Conservation (phyloP, 2,888 invertebrate species). For the Orthonychiurus folsomi region DNA sequence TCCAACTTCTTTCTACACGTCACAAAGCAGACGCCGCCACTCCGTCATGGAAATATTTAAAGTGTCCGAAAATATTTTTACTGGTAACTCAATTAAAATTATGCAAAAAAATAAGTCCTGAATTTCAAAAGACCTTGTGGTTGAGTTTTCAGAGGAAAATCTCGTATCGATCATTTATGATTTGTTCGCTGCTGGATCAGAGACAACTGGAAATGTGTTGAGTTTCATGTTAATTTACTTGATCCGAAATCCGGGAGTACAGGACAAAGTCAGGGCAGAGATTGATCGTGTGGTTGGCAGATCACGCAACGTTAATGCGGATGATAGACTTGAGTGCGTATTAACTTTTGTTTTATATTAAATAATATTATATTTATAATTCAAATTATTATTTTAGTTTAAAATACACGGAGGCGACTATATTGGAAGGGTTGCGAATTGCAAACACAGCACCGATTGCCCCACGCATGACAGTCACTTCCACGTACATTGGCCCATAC, state of each 20-base stretch:
- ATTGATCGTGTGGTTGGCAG: not conserved
- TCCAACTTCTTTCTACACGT: not conserved
- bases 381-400: no score
- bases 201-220: not conserved
- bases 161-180: slow-evolving; percentile 6
- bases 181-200: slow-evolving; percentile 2
- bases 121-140: no score
- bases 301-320: not conserved
- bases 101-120: no score
- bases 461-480: not conserved
- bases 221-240: not conserved
- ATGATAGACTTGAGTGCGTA: not conserved
- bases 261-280: not conserved
- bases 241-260: slow-evolving; percentile 1
- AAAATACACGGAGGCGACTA: not conserved
- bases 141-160: slow-evolving; percentile 6
- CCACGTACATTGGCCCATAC: not conserved
- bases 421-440: slow-evolving; percentile 1
- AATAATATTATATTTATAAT: no score
- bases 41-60: slow-evolving; percentile 3
- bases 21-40: not conserved
- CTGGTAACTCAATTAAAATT: slow-evolving; percentile 4
- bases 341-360: not conserved
- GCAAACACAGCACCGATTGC: not conserved
- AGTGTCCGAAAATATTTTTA: not conserved